Evolutionary conservation across 37 sponge, comb jelly and placozoan genomes (phyloP), one percentile per base, ranked within the genome.

Genomic region (Bolinopsis microptera): DNA sequence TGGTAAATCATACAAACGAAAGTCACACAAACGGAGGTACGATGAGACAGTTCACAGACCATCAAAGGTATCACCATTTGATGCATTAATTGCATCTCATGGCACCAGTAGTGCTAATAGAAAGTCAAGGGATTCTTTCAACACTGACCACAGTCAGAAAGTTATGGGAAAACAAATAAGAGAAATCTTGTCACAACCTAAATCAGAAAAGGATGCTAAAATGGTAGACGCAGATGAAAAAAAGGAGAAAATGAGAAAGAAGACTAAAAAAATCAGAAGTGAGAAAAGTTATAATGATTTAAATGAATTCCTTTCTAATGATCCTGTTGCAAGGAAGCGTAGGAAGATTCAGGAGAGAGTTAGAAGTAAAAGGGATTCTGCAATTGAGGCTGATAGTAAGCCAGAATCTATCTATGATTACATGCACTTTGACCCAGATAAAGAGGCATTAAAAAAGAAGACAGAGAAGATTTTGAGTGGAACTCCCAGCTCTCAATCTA

Each of bases 11-110:
- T 39, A 39, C 31, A 86, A 86, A 48, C 34, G 90, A 86, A 86
- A 86, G 35, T 39, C 80, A 9, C 80, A 41, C 61, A 86, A 86
- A 38, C 1, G 90, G 28, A 86, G 90, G 5, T 86, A 86, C 39
- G 90, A 34, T 86, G 90, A 86, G 35, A 34, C 48, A 13, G 0
- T 2, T 18, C 41, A 23, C 26, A 40, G 61, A 16, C 3, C 80
- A 35, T 32, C 80, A 21, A 86, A 86, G 35, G 61, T 41, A 8
- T 86, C 90, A 9, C 61, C 90, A 22, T 86, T 41, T 40, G 90
- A 86, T 86, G 90, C 90, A 28, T 48, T 86, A 3, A 86, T 86
- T 86, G 90, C 90, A 86, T 86, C 90, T 9, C 90, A 86, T 41
- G 90, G 90, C n/a, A 86, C 90, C 32, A 86, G 90, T 26, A n/a